Conservation (phyloP, 35 echinoderm and acorn worm species). For the Amphiura filiformis region DNA sequence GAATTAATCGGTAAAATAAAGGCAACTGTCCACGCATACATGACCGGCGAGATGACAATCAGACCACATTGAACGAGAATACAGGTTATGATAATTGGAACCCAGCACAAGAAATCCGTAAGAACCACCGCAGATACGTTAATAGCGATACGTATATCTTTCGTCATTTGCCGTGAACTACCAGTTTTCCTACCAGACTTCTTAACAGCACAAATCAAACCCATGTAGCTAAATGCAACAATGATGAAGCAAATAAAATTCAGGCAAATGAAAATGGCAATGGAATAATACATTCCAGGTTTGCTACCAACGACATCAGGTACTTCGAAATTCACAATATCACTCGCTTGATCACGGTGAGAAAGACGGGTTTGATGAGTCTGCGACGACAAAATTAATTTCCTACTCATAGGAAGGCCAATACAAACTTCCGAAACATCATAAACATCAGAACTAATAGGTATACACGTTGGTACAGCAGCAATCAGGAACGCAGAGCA, state of each 20-base stretch:
- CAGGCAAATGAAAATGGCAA: not conserved
- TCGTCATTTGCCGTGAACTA: not conserved
- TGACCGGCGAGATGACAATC: not conserved
- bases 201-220: not conserved
- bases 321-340: not conserved
- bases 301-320: not conserved
- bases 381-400: not conserved
- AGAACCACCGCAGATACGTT: not conserved
- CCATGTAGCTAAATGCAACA: not conserved
- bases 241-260: not conserved
- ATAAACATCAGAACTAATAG: not conserved
- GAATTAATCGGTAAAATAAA: conserved; percentile 9
- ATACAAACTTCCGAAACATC: not conserved
- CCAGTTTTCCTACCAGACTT: not conserved
- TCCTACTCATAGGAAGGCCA: not conserved
- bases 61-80: not conserved
- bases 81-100: not conserved
- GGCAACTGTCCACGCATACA: not conserved
- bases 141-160: not conserved
- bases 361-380: not conserved
- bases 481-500: not conserved
- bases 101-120: not conserved
- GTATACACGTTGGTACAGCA: not conserved
- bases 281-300: not conserved
- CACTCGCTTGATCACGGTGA: not conserved